phyloP scores from a whole-genome alignment of 2,888 invertebrate species.

The Hydroisotoma schaefferi region DNA sequence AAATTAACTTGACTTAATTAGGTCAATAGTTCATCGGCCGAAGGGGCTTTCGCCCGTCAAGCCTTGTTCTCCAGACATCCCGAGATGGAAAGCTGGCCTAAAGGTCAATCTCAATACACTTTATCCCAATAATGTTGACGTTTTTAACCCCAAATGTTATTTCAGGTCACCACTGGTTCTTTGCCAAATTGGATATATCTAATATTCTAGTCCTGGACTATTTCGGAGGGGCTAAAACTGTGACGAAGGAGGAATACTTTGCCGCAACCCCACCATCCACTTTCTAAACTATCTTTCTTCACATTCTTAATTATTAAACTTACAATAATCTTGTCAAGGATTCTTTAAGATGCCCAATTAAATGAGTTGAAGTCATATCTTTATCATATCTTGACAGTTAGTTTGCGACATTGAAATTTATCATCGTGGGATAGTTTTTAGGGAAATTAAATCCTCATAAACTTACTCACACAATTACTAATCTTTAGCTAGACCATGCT shows the following conservation, averaged over 20 bases:
- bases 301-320: too few species aligned
- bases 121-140: neutral
- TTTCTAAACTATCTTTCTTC: too few species aligned
- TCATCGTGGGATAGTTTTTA: too few species aligned
- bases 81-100: slow-evolving; percentile 65
- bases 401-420: too few species aligned
- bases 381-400: too few species aligned
- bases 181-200: slow-evolving; percentile 70
- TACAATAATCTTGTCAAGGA: too few species aligned
- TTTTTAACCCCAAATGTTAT: slow-evolving; percentile 37
- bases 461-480: too few species aligned
- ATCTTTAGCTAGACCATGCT: too few species aligned
- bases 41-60: slow-evolving; percentile 60
- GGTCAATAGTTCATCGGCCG: slow-evolving; percentile 52
- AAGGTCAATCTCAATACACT: slow-evolving; percentile 53
- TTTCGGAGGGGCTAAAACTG: slow-evolving; percentile 72
- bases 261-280: too few species aligned
- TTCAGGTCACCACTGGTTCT: slow-evolving; percentile 74
- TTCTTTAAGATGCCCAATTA: too few species aligned
- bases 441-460: too few species aligned
- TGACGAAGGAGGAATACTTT: slow-evolving; percentile 63
- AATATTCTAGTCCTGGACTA: slow-evolving; percentile 73
- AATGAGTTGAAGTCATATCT: too few species aligned
- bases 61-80: slow-evolving; percentile 70
- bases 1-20: neutral